Base-by-base conservation (phyloP, 2,113 vertebrate genomes). In the Leucoraja erinaceus region DNA sequence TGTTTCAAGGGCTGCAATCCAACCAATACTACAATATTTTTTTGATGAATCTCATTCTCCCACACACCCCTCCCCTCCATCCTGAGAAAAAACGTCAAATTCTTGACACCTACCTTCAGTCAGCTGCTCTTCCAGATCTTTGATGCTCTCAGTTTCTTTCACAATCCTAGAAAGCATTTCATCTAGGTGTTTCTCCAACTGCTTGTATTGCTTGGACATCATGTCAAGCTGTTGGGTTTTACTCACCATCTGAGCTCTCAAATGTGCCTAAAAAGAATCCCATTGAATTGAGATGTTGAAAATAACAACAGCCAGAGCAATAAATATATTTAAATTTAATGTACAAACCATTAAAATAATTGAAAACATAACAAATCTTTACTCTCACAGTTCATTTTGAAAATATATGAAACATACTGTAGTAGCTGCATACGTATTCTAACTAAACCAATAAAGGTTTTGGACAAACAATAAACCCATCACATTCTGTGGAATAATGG, bases 121-220 rank as follows among this genome's bases (percentile, higher is more conserved):
- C 88, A 99, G 97, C 94, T 99, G 98, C 92, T 98, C 97, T 94
- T 99, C 98, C 95, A 99, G 96, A 93, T 99, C 98, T 95, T 96
- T 97, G 95, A 99, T 99, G 94, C 99, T 98, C 95, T 98, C 97
- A 0, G 98, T 98, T 95, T 99, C 98, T 94, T 95, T 96, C 61
- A 97, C 96, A 93, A 99, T 99, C 93, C 98, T 97, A 79, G 96
- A 97, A 63, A 99, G 96, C 95, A 98, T 96, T 78, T 97, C 96
- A 25, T 98, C 97, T 84, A 99, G 96, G 93, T 97, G 96, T 68
- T 94, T 94, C 96, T 98, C 98, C 16, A 99, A 96, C 93, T 97
- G 95, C 11, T 95, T 95, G 94, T 96, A 97, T 20, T 96, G 96
- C 93, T 95, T 95, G 94, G 94, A 97, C 98, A 98, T 98, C 72